Base-by-base conservation (phyloP, 1,140 invertebrate species). In the Drosophila novamexicana region DNA sequence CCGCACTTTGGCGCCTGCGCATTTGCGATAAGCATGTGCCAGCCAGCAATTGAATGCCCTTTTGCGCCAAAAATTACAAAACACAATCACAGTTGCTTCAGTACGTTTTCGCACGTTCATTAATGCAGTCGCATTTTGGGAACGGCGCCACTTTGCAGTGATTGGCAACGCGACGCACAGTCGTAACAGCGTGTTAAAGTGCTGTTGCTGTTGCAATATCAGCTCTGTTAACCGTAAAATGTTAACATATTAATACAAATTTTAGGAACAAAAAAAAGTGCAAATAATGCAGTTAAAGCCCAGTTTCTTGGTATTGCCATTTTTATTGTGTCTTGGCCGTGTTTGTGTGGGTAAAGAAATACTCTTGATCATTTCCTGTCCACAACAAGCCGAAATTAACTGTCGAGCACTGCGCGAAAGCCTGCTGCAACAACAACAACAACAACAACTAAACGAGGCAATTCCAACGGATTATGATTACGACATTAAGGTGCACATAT, bases 401-500 rank as follows among this genome's bases (percentile, higher is more conserved):
- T 85, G 88, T 34, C 56, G 62, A n/a, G 49, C 40, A 0, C 61
- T 90, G 47, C 57, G 59, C 0, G 53, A 80, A 22, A 77, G 72
- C 42, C 53, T 92, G 9, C 56, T 7, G 64, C 50, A 36, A 37
- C 63, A 75, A 18, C 88, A 92, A 67, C 88, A 92, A 67, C 63
- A 77, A 22, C 64, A 47, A 37, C 57, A 75, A 54, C 64, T 42
- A 52, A 29, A 29, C 1, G 39, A 44, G 14, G 14, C 18, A n/a
- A 62, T 70, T 74, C 61, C 70, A 22, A 34, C 32, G 36, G 73
- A 86, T 49, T 79, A 81, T 75, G 63, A 90, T 52, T 81, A 86
- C 75, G 61, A 54, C 40, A 65, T 92, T 40, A 83, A 93, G 53
- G 91, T 96, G 7, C 91, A 95, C 75, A 90, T 95, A 40, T 92